Conservation (phyloP, 2,113 vertebrate species). For the Heterotis niloticus region DNA sequence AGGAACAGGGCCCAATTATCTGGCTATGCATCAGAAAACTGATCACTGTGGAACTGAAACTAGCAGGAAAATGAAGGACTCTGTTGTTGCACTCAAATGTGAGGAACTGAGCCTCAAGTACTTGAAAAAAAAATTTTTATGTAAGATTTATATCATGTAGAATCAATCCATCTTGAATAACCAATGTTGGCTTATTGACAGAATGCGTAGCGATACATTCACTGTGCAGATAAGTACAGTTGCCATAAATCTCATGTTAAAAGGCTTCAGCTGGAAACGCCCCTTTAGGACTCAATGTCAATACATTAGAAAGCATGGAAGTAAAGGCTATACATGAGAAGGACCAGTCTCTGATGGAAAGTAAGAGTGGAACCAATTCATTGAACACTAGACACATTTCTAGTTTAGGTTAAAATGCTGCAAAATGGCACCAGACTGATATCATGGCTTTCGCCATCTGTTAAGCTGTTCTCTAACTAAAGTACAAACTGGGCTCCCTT, state of each 20-base stretch:
- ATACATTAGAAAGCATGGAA: background rate
- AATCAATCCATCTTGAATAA: no score
- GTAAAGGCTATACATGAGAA: background rate
- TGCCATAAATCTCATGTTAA: background rate
- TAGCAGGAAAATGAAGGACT: no score
- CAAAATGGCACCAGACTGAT: background rate
- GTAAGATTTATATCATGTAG: no score
- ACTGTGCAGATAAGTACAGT: background rate
- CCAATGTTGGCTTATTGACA: no score
- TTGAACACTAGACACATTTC: no score
- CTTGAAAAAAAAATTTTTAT: no score
- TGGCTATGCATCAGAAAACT: no score
- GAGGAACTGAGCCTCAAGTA: no score
- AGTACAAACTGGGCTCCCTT: background rate
- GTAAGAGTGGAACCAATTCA: background rate
- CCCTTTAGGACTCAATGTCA: background rate
- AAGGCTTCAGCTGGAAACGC: background rate
- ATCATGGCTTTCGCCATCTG: background rate
- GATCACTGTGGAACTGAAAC: no score
- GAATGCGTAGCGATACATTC: no score
- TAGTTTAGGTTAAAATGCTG: background rate
- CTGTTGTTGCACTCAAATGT: no score
- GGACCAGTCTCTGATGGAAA: background rate
- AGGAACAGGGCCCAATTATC: background rate
- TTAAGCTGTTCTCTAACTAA: background rate